Evolutionary conservation across 2,888 invertebrate genomes (phyloP), one percentile per base, ranked within the genome.

Genomic region (Agriopis marginaria): DNA sequence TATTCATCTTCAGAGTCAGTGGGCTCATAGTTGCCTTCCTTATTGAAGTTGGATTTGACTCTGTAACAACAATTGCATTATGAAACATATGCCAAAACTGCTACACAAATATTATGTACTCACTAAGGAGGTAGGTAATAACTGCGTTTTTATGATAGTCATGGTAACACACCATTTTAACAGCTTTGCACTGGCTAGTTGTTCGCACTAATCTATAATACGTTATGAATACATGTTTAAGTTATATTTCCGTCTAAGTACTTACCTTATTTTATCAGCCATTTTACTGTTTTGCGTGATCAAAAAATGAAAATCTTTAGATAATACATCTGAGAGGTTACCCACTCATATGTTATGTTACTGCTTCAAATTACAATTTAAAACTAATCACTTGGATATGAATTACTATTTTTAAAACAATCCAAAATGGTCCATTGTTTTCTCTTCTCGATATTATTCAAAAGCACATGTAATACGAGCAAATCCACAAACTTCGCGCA

Each of bases 1-100:
- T 96, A 97, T 74, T 97, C 97, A 80, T 96, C 95, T 82, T 97
- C 97, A 0, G 97, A 97, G 83, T 96, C 96, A 5, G 96, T 96
- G 45, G 95, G 94, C 68, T 96, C 95, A 82, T 96, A 96, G 72
- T 95, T 95, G 62, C 95, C 95, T 68, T 92, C 86, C 64, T 90
- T 79, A 73, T 94, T 89, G 77, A 89, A 90, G 60, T 90, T 92
- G 1, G 89, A 84, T 70, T 87, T 84, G 6, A 94, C 79, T 73
- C 94, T 94, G 85, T 51, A 92, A 92, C 49, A 79, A 76, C 3
- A 40, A 56, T 42, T 56, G 62, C 62, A 12, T 14, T 32, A 32
- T 3, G 32, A 44, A n/a, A 23, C 5, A 32, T 45, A n/a, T 44
- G 2, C 32, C 45, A 54, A 8, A 0, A 44, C 7, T 14, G 8